Conservation (phyloP, 2,797 vertebrate genomes). For the Neosilurus mollespiculum region DNA sequence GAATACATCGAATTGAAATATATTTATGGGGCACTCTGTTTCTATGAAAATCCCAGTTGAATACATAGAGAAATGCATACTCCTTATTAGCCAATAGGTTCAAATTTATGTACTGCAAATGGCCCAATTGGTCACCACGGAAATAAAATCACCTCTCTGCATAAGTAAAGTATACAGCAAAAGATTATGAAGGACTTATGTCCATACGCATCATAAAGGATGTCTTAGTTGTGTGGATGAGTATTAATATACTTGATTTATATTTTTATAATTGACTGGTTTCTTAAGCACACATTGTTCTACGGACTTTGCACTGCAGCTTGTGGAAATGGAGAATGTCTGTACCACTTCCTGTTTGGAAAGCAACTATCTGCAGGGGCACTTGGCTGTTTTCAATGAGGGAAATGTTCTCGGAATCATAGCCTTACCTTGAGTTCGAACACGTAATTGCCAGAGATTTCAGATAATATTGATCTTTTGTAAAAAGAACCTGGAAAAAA, state of each 20-base stretch:
- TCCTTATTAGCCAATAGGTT: slow-evolving; percentile 53
- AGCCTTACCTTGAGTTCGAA: slow-evolving; percentile 51
- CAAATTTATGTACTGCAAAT: slow-evolving; percentile 56
- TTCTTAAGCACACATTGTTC: slow-evolving; percentile 18
- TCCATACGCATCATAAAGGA: slow-evolving; percentile 41
- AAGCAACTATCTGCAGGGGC: slow-evolving; percentile 40
- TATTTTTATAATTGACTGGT: slow-evolving; percentile 18
- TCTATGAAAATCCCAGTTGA: slow-evolving; percentile 47
- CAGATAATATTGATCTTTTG: slow-evolving; percentile 61
- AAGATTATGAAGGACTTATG: slow-evolving; percentile 44
- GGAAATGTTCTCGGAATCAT: slow-evolving; percentile 45
- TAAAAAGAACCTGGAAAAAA: slow-evolving; percentile 55
- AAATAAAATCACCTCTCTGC: slow-evolving; percentile 53
- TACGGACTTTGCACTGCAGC: slow-evolving; percentile 12
- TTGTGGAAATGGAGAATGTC: slow-evolving; percentile 48
- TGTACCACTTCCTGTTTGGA: slow-evolving; percentile 55
- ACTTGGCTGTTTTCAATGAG: slow-evolving; percentile 50
- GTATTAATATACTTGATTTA: slow-evolving; percentile 39
- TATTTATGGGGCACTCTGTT: slow-evolving; percentile 29
- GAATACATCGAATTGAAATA: slow-evolving; percentile 43
- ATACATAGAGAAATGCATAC: slow-evolving; percentile 41
- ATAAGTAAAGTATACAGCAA: slow-evolving; percentile 37
- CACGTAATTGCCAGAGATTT: slow-evolving; percentile 62
- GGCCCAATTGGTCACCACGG: slow-evolving; percentile 33
- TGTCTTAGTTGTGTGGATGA: slow-evolving; percentile 18